Base-by-base conservation (phyloP, 2,888 invertebrate species). In the Ecdyonurus torrentis region DNA sequence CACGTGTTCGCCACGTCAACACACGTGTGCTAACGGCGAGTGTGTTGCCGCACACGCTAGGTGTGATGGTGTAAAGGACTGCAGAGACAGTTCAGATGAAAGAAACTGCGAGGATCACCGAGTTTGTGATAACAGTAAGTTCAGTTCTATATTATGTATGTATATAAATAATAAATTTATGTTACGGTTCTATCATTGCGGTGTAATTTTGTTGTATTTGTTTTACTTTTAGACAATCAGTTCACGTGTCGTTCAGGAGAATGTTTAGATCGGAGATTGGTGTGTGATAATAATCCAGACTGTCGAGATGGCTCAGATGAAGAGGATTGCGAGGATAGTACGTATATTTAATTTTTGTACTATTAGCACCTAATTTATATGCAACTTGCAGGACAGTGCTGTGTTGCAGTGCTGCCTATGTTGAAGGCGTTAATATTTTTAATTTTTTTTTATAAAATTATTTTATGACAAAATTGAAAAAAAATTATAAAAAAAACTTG, bases 271-370 rank as follows among this genome's bases (percentile, higher is more conserved):
- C 74, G 81, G 64, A 76, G 73, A 60, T 82, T 81, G 77, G 81
- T 84, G 58, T 92, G 92, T 72, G 87, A 94, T 72, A 81, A 81
- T 0, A 77, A 79, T n/a, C 74, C 76, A 58, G 91, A 94, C 74
- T 94, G 93, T 71, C 68, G 72, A 0, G 91, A 92, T 72, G 71
- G 71, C 3, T 71, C 72, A 2, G 76, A 76, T 67, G 76, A 76
- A 68, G 60, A 67, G 53, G 69, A 67, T 52, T 69, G 68, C 64
- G 63, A 37, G 60, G 60, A 59, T 61, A n/a, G 52, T 25, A 52
- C 18, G 52, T 53, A 24, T n/a, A n/a, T n/a, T n/a, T n/a, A n/a
- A n/a, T n/a, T n/a, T n/a, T n/a, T n/a, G n/a, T n/a, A n/a, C n/a
- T n/a, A n/a, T n/a, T n/a, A n/a, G n/a, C n/a, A n/a, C n/a, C n/a